Evolutionary conservation across 2,113 vertebrate genomes (phyloP), one percentile per base, ranked within the genome.

Genomic region (Ptyas mucosa): DNA sequence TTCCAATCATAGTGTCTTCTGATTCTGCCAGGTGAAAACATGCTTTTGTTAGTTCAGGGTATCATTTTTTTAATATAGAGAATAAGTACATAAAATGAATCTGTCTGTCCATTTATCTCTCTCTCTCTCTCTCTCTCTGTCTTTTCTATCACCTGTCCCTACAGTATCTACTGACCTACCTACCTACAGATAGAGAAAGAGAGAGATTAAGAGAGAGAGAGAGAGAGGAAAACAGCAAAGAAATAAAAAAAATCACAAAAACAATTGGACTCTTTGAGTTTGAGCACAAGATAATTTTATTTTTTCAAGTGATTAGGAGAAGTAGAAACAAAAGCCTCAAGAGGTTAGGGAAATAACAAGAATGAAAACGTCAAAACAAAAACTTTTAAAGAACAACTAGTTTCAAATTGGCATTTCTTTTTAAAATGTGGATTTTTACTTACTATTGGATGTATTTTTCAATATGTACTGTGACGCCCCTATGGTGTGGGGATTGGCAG

Each of bases 391-490:
- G 43, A 52, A 75, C 0, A 75, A 53, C 24, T n/a, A 53, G 20
- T 39, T 90, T 53, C 29, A 81, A 23, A 34, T 34, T 85, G 24
- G 12, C 15, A 29, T 43, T 91, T 29, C 23, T 55, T 29, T 55
- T 85, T 57, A 57, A 29, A 49, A 58, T 58, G 53, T 43, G 43
- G 15, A 86, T 49, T 29, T 24, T 91, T 29, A 29, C 46, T 95
- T 95, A 94, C 89, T 93, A 95, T 91, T 94, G 69, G 91, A 85
- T 95, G 94, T 95, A n/a, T 90, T 90, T 69, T 58, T 87, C 26
- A 29, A 87, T 87, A n/a, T 0, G 8, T 52, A 29, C 49, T 87
- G 43, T 86, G 85, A 87, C 1, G 7, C 26, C 49, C 14, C 85
- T 43, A 81, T 43, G 18, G 18, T 81, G 34, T 81, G 34, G n/a